Conservation (phyloP, 1,140 invertebrate genomes). For the Planococcus citri region DNA sequence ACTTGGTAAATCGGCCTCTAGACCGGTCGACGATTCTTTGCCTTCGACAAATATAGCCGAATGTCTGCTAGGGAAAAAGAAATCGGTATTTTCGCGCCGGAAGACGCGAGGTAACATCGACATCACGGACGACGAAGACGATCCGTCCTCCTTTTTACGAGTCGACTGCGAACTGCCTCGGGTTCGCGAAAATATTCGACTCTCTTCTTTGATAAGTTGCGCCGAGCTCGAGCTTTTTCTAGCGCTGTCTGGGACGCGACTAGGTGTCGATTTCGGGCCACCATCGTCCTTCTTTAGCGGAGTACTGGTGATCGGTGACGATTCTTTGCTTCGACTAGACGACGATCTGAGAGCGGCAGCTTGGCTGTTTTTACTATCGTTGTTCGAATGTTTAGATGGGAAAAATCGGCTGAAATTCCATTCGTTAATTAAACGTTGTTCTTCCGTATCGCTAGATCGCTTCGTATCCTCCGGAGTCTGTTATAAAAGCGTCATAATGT, state of each 20-base stretch:
- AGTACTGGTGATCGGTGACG: background rate
- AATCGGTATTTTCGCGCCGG: constrained; percentile 64
- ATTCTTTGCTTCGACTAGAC: constrained; percentile 12
- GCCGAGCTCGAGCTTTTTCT: background rate
- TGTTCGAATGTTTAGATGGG: constrained; percentile 42
- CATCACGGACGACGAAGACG: constrained; percentile 5
- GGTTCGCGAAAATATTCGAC: constrained; percentile 23
- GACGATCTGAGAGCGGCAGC: background rate
- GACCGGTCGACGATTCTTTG: constrained; percentile 32
- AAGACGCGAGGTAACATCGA: constrained; percentile 46
- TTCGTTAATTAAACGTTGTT: constrained; percentile 59
- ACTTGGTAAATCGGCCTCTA: constrained; percentile 39
- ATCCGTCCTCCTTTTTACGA: constrained; percentile 25
- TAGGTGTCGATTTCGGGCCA: too few relatives aligned
- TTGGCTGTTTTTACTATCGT: constrained; percentile 25
- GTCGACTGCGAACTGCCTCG: constrained; percentile 27
- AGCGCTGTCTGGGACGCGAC: too few relatives aligned
- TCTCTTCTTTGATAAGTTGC: background rate
- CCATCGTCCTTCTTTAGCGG: background rate
- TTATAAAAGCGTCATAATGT: background rate
- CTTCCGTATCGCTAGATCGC: constrained; percentile 35
- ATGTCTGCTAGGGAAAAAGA: constrained; percentile 50
- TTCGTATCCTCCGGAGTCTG: background rate
- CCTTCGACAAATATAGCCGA: constrained; percentile 48
- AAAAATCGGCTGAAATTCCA: constrained; percentile 76